Evolutionary conservation across 2,797 vertebrate genomes (phyloP), one percentile per base, ranked within the genome.

Genomic region (Lindbergichthys nudifrons): DNA sequence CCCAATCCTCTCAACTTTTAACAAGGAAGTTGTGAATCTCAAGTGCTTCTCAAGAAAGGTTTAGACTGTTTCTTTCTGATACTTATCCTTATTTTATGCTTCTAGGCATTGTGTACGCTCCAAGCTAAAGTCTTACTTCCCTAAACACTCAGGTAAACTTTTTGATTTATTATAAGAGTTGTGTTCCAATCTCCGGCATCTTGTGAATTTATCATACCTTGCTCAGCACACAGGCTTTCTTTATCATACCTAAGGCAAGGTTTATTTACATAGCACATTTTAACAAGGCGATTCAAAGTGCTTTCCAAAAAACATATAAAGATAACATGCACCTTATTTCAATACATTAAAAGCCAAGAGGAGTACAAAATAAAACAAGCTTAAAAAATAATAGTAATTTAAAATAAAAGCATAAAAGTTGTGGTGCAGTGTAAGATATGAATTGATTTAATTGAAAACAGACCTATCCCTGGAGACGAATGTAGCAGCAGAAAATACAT

Each of bases 11-110:
- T 58, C 8, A 0, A 0, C 3, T 48, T 19, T 53, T 61, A 56
- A 4, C 4, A 43, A 58, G 6, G 23, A 73, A 81, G 3, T 5
- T 0, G 2, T 71, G 60, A 73, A 8, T 73, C 39, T 57, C 14
- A 6, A 8, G 2, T 30, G 19, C 5, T 23, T 67, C 10, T 71
- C 4, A 7, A 7, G 8, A 10, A 1, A n/a, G 11, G 1, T 2
- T 36, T 14, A 18, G 0, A 0, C 3, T 56, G 1, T 8, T 5
- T 56, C 15, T 21, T 57, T 50, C 46, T n/a, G 10, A 54, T 43
- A 3, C 8, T 4, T 26, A 18, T 13, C 48, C 15, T 42, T 5
- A 32, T 3, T 12, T 50, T 3, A 7, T 30, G 21, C 51, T 60
- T 60, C 18, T 59, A 47, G 14, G 30, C 6, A 14, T 3, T 21